Base-by-base conservation (phyloP, 2,113 vertebrate species). In the Trinectes maculatus region DNA sequence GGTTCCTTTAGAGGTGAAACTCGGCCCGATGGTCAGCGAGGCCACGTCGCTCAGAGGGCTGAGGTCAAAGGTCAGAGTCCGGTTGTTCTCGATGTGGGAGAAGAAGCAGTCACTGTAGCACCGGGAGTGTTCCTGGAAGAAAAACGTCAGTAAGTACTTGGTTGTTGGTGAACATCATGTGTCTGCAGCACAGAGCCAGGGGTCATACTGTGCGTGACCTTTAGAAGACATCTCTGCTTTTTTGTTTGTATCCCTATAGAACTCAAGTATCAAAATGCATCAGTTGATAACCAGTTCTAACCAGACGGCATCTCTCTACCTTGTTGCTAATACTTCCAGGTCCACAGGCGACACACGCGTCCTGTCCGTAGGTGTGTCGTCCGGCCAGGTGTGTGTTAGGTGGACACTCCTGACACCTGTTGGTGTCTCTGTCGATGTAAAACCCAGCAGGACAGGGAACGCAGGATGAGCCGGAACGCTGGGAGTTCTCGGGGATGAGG, bases 1-100 rank as follows among this genome's bases (percentile, higher is more conserved):
- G 24, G 96, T 98, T 62, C 98, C 98, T 84, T 96, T 96, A 13
- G 96, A 95, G 9, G 97, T 99, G 85, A 99, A 99, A 76, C 96
- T 98, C 0, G 98, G 98, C 3, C 96, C 96, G 0, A 95, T 95
- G 89, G 94, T 95, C 68, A 98, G 74, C 0, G 95, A 96, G 16
- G 93, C 94, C 57, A 93, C 93, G 1, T 77, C 82, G 68, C 93
- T 94, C 80, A 99, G 89, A 26, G 85, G 85, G 79, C 90, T 94
- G 68, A 98, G 97, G 90, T 98, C 94, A 19, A 95, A 99, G 70
- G 76, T 94, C 85, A 98, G 77, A 33, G 91, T 98, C 39, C 89
- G 95, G 73, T 98, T 98, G 84, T 93, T 91, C 75, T 90, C 89
- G 0, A 78, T 6, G 18, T 94, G 85, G 0, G 90, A 91, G 81